phyloP scores from a whole-genome alignment of 2,888 invertebrate species.

The Agrotis puta region DNA sequence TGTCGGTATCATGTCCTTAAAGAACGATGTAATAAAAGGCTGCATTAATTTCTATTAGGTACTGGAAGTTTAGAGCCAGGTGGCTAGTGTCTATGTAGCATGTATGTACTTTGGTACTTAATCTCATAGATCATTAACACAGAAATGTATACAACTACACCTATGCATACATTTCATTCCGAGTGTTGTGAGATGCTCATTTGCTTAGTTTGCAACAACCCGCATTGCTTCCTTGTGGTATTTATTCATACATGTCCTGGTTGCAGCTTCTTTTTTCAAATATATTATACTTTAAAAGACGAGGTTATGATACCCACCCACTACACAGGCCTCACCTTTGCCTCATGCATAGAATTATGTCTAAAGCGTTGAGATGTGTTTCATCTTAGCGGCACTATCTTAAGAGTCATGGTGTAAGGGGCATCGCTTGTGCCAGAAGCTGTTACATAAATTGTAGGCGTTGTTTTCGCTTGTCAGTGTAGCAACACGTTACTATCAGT shows the following conservation, averaged over 20 bases:
- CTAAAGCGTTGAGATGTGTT: constrained; percentile 33
- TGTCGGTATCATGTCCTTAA: constrained; percentile 38
- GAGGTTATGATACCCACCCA: constrained; percentile 3
- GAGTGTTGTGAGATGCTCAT: constrained; percentile 52
- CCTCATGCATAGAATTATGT: constrained; percentile 23
- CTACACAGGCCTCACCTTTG: constrained; percentile 1
- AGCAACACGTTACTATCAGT: constrained; percentile 83
- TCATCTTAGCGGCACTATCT: constrained; percentile 49
- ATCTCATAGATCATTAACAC: constrained; percentile 40
- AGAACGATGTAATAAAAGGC: constrained; percentile 33
- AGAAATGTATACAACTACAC: constrained; percentile 19
- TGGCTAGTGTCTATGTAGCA: constrained; percentile 21
- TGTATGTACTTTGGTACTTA: constrained; percentile 1
- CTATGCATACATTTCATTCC: constrained; percentile 39
- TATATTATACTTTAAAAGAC: constrained; percentile 5
- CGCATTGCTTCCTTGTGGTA: constrained; percentile 35
- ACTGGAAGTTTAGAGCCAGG: neutral
- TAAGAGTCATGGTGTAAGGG: constrained; percentile 59
- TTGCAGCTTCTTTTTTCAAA: constrained; percentile 34
- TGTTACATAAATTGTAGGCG: constrained; percentile 82
- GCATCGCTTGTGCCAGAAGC: constrained; percentile 62
- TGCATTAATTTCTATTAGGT: constrained; percentile 11
- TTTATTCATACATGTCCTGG: constrained; percentile 37
- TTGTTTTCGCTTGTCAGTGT: constrained; percentile 80
- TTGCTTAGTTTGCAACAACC: constrained; percentile 39